These are phyloP conservation scores for Diorhabda carinulata DNA, from an alignment of 1,140 invertebrate genomes.

Conservation along the genomic window DNA sequence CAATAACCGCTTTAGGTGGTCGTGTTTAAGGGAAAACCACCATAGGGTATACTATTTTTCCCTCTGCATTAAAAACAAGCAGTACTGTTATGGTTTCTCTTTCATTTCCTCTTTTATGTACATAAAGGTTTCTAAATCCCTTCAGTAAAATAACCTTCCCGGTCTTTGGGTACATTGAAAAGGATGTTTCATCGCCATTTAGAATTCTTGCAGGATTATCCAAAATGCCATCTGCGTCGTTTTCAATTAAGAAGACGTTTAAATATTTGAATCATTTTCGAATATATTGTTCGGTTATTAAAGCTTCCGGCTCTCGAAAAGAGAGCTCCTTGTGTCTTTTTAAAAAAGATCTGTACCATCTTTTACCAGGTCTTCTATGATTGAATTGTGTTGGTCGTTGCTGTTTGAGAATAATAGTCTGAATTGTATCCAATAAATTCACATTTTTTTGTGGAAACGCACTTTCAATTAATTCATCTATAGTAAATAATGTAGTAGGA, in stretches of 20 bases:
- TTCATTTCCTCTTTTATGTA: constrained; percentile 23
- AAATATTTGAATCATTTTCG: constrained; percentile 23
- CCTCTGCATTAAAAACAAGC: constrained; percentile 35
- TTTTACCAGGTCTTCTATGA: too few species aligned
- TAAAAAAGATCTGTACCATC: too few species aligned
- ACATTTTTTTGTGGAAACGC: too few species aligned
- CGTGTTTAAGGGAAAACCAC: constrained; percentile 30
- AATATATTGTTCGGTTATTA: constrained; percentile 23
- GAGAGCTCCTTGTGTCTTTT: too few species aligned
- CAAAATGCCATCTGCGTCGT: constrained; percentile 3
- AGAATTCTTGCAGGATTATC: constrained; percentile 17
- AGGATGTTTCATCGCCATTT: constrained; percentile 36
- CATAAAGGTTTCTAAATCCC: not conserved
- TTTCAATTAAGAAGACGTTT: constrained; percentile 16
- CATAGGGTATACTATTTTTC: constrained; percentile 35
- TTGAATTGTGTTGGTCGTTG: too few species aligned
- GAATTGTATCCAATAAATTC: too few species aligned
- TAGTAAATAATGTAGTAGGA: too few species aligned
- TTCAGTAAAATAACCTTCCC: constrained; percentile 17
- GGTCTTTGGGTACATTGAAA: constrained; percentile 33
- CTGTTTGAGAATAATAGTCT: too few species aligned
- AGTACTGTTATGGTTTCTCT: constrained; percentile 43
- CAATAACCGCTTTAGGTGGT: constrained; percentile 27
- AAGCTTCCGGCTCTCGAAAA: too few species aligned
- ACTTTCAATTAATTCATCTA: too few species aligned